These are phyloP conservation scores for Furcifer pardalis DNA, from an alignment of 2,797 vertebrate genomes.

Conservation along the genomic window DNA sequence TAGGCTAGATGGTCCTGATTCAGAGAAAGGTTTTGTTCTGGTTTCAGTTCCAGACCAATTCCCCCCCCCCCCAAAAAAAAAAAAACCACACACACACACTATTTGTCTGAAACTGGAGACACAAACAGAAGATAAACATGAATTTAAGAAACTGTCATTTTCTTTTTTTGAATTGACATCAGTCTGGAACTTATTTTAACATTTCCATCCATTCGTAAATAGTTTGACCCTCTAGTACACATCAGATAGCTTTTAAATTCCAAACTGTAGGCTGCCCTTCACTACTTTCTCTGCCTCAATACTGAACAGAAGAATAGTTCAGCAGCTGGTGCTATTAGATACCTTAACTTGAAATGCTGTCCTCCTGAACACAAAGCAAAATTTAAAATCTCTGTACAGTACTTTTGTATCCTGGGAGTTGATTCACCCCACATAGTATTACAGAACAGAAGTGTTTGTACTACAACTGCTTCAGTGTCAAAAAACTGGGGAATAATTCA, in stretches of 20 bases:
- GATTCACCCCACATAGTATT: neutral
- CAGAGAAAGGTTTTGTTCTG: neutral
- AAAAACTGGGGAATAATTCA: neutral
- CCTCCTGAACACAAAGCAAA: neutral
- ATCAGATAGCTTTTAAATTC: neutral
- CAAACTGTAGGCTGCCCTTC: neutral
- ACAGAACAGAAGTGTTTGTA: neutral
- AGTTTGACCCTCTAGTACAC: slow-evolving; percentile 2
- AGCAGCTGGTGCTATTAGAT: neutral
- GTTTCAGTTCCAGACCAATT: neutral
- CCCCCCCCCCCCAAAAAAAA: too few species aligned
- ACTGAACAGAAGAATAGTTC: slow-evolving; percentile 4
- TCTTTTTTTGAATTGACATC: neutral
- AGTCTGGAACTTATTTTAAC: neutral
- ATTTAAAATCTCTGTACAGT: neutral
- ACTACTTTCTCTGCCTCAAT: neutral
- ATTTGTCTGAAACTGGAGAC: neutral
- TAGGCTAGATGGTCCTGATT: neutral
- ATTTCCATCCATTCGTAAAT: neutral
- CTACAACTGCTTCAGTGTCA: neutral
- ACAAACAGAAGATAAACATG: neutral
- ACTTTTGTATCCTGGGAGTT: neutral
- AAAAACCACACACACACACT: too few species aligned
- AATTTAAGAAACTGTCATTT: neutral
- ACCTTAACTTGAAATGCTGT: neutral